Evolutionary conservation across 2,797 vertebrate species (phyloP), one percentile per base, ranked within the genome.

Genomic region (Sebastiscus albofasciatus): DNA sequence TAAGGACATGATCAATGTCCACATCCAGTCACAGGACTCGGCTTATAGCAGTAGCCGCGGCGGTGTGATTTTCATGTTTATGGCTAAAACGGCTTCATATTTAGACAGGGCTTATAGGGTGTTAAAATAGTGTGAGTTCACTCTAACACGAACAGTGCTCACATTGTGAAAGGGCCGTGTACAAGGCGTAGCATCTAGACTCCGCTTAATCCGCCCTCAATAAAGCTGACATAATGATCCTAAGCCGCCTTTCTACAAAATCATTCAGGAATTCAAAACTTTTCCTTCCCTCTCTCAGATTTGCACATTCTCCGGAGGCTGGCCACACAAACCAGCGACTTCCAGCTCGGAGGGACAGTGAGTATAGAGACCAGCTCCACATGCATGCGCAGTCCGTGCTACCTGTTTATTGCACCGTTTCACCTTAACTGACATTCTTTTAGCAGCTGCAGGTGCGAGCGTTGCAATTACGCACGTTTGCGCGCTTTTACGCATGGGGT

Each of bases 201-300:
- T 97, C 95, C 94, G 93, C 96, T 95, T 98, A 97, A 98, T 97
- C 97, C 97, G 95, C 95, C 96, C 96, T 97, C 97, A 96, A 96
- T 96, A 97, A 98, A 98, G 96, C 96, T 97, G 96, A 97, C 97
- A 98, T 97, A 97, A 97, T 98, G 97, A 98, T 97, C 96, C 96
- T 97, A 97, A 98, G 96, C 96, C 95, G 96, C 96, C 97, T 98
- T 97, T 97, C 96, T 96, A 96, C 96, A 96, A 97, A 98, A 98
- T 97, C 97, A 97, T 97, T 97, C 94, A 97, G 97, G 97, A 98
- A 98, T 98, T 97, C 96, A 96, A 97, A 97, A 97, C 96, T 96
- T 97, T 96, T 95, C 93, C 94, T 93, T 87, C 73, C 80, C 71
- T 86, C 79, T 82, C 70, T 81, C 83, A 67, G 82, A 91, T 96